Conservation (phyloP, 1,140 invertebrate species). For the Oreohelix idahoensis region DNA sequence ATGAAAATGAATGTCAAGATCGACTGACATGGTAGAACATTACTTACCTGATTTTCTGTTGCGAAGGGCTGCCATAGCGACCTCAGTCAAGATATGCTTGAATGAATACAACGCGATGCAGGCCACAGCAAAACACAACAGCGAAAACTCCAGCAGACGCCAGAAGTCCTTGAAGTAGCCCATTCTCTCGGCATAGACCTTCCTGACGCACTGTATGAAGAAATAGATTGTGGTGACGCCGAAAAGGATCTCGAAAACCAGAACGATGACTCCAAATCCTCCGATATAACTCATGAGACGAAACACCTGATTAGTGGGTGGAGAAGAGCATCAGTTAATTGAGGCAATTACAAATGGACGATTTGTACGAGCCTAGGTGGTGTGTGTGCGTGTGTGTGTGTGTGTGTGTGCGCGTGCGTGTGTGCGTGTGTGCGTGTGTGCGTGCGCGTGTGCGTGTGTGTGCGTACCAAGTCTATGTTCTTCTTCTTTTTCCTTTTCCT, state of each 20-base stretch:
- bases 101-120: conserved; percentile 74
- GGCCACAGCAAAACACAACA: conserved; percentile 71
- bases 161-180: conserved; percentile 75
- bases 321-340: background rate
- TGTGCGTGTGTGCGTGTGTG: no score
- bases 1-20: no score
- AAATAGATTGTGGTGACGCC: conserved; percentile 69
- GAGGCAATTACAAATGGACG: no score
- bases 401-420: no score
- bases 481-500: no score
- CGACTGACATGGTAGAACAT: no score
- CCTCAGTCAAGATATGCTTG: conserved; percentile 71
- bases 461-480: no score
- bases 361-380: no score
- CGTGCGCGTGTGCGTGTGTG: no score
- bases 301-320: conserved; percentile 66
- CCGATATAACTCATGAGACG: conserved; percentile 71
- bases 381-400: no score
- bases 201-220: conserved; percentile 63
- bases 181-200: conserved; percentile 66
- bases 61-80: conserved; percentile 71
- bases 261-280: conserved; percentile 68
- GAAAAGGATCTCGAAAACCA: conserved; percentile 70
- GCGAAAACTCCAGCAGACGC: conserved; percentile 74
- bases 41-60: conserved; percentile 66